Base-by-base conservation (phyloP, 2,888 invertebrate species). In the Eustalomyia histrio region DNA sequence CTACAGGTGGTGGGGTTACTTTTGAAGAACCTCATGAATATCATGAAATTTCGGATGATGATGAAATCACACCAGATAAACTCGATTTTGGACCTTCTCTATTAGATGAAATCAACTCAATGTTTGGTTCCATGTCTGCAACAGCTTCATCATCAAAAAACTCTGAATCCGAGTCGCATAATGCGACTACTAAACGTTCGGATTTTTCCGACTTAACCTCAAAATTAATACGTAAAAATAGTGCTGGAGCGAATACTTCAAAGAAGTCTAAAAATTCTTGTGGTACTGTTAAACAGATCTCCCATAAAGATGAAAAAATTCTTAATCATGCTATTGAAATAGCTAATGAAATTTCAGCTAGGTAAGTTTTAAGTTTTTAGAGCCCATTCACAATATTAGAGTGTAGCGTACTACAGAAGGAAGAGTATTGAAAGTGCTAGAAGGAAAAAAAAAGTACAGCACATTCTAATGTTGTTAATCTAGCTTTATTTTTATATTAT, bases 251-350 rank as follows among this genome's bases (percentile, higher is more conserved):
- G 69, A 88, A 88, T 67, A 86, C 84, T n/a, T 64, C 82, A 5
- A 83, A 82, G 50, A 91, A 90, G 80, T 90, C 90, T 68, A 88
- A 88, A 68, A 85, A 88, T 76, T 85, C 88, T 39, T 91, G 92
- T 24, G 92, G 93, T 0, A 87, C 87, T 1, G 95, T 98, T 88
- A 98, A 98, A 90, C 97, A 95, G 3, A 97, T 99, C 91, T 98
- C 98, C 12, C 96, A 97, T 0, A 95, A 97, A 80, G 98, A 98
- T 87, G 95, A 97, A 89, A 96, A 95, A 90, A 96, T 97, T 9
- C 92, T 99, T 79, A 97, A 98, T 86, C 96, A 96, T 18, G 98
- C 98, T 0, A 97, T 98, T 81, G 97, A 97, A 68, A 93, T 98
- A 91, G 98, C 97, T 18, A 97, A 97, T 90, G 97, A 98, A 91